These are phyloP conservation scores for Coregonus clupeaformis DNA, from an alignment of 2,113 vertebrate species.

Conservation along the genomic window DNA sequence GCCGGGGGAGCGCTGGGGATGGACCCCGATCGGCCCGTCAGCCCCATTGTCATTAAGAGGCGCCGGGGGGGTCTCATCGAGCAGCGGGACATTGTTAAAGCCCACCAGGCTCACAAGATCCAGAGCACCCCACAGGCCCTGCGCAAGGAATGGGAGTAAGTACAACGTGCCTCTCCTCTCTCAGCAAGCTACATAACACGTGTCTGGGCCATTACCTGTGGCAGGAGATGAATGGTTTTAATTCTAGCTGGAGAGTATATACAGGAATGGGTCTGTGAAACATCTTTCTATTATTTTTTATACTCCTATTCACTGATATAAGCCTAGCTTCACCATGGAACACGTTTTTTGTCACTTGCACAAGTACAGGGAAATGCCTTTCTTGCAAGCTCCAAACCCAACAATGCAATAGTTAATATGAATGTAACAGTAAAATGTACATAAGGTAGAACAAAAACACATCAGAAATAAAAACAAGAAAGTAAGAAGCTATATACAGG, in stretches of 20 bases:
- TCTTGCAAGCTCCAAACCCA: too few species aligned
- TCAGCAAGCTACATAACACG: not conserved
- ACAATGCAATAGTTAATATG: too few species aligned
- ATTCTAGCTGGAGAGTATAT: not conserved
- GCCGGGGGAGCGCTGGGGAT: constrained; percentile 52
- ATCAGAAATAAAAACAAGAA: too few species aligned
- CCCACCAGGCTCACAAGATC: constrained; percentile 95
- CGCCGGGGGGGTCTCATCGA: constrained; percentile 92
- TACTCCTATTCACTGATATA: not conserved
- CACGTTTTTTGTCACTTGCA: not conserved
- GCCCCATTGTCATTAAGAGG: constrained; percentile 88
- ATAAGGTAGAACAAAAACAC: too few species aligned
- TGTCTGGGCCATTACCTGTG: too few species aligned
- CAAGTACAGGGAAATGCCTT: too few species aligned
- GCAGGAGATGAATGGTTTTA: not conserved
- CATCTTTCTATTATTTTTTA: not conserved
- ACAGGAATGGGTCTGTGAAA: not conserved
- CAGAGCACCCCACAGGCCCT: constrained; percentile 95
- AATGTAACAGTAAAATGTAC: too few species aligned
- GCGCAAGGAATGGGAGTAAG: constrained; percentile 99
- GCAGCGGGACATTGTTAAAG: constrained; percentile 94
- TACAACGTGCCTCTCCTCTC: constrained; percentile 47
- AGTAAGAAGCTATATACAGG: too few species aligned
- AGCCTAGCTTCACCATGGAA: not conserved
- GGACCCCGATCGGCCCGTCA: constrained; percentile 77